Evolutionary conservation across 2,888 invertebrate genomes (phyloP).

Genomic region (Eilema sororculum): DNA sequence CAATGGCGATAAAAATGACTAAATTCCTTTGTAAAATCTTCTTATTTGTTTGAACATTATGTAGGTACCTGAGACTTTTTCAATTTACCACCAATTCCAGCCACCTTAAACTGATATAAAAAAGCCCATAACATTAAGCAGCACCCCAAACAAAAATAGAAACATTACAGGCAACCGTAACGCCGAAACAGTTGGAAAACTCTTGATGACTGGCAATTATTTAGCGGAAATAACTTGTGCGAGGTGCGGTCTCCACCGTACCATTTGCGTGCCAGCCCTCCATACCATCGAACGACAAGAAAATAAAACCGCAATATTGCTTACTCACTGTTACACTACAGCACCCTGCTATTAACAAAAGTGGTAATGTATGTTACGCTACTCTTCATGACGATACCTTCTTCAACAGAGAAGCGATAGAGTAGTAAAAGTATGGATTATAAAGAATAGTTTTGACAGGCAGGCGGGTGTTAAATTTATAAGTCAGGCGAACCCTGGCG

Average conservation of each 20-base stretch:
- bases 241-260: conserved; percentile 57
- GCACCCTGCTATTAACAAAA: conserved; percentile 43
- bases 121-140: background rate
- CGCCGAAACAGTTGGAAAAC: conserved; percentile 55
- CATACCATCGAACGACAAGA: conserved; percentile 49
- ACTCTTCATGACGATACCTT: background rate
- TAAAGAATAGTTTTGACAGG: conserved; percentile 60
- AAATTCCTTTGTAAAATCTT: too few species aligned
- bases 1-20: too few species aligned
- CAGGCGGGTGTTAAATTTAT: conserved; percentile 79
- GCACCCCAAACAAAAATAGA: conserved; percentile 35
- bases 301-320: conserved; percentile 51
- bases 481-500: conserved; percentile 64
- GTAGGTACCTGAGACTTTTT: background rate
- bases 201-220: conserved; percentile 75
- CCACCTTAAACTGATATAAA: conserved; percentile 3
- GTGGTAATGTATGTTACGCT: conserved; percentile 58
- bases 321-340: conserved; percentile 44
- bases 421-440: conserved; percentile 19
- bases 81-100: background rate
- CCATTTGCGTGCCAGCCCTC: conserved; percentile 48
- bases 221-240: conserved; percentile 69
- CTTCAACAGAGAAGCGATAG: background rate
- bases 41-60: too few species aligned
- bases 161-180: conserved; percentile 46